phyloP scores from a whole-genome alignment of 1,140 invertebrate genomes.

The Anastrepha ludens region DNA sequence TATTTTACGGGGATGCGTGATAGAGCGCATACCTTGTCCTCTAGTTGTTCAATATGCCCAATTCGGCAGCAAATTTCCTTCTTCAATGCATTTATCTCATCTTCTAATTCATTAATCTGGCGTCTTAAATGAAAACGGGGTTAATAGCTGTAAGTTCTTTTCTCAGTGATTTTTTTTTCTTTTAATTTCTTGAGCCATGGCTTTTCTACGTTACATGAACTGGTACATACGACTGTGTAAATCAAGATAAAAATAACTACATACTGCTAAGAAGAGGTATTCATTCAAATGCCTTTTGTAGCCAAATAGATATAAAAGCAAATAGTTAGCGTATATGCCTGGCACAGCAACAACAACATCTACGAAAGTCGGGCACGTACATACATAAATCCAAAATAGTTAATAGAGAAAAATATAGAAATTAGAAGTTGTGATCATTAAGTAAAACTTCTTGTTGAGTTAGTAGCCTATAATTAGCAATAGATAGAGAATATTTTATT shows the following conservation, averaged over 20 bases:
- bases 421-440: neutral
- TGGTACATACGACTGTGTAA: neutral
- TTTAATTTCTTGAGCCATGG: neutral
- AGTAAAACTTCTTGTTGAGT: neutral
- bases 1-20: neutral
- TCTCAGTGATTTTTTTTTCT: neutral
- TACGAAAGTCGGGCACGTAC: neutral
- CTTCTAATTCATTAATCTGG: constrained; percentile 67
- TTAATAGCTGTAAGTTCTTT: constrained; percentile 36
- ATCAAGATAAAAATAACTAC: constrained; percentile 42
- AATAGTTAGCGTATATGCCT: constrained; percentile 5
- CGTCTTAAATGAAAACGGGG: constrained; percentile 59
- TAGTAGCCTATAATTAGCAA: neutral
- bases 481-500: neutral
- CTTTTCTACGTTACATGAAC: neutral
- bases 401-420: neutral
- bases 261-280: constrained; percentile 6
- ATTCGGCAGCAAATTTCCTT: constrained; percentile 63
- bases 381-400: neutral
- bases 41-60: constrained; percentile 61
- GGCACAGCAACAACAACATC: constrained; percentile 35
- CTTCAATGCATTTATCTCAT: constrained; percentile 63
- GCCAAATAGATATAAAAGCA: neutral
- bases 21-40: constrained; percentile 55
- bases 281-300: neutral